Evolutionary conservation across 1,140 invertebrate species (phyloP).

Genomic region (Theocolax elegans): DNA sequence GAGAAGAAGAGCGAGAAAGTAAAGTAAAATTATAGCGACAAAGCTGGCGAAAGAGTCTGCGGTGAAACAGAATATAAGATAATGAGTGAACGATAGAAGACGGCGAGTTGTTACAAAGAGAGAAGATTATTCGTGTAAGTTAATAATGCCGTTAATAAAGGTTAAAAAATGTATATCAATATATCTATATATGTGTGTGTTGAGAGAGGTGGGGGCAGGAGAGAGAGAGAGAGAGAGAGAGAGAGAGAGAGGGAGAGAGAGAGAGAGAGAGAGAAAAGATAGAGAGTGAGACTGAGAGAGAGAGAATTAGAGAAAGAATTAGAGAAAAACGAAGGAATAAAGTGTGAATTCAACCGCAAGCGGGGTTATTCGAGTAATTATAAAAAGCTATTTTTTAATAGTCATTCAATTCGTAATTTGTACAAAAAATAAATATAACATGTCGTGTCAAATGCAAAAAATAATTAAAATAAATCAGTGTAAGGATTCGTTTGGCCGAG

Average conservation of each 20-base stretch:
- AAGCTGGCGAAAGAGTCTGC: conserved; percentile 8
- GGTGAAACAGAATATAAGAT: conserved; percentile 22
- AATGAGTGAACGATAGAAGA: conserved; percentile 37
- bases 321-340: conserved; percentile 44
- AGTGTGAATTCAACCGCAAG: conserved; percentile 59
- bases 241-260: too few species aligned
- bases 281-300: too few species aligned
- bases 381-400: conserved; percentile 42
- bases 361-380: conserved; percentile 58
- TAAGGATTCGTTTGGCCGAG: conserved; percentile 45
- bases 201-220: too few species aligned
- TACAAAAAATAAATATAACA: conserved; percentile 25
- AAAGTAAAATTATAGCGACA: conserved; percentile 27
- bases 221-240: too few species aligned
- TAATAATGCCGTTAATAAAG: conserved; percentile 32
- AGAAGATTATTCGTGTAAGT: conserved; percentile 33
- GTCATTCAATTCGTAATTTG: conserved; percentile 42
- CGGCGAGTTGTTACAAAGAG: conserved; percentile 36
- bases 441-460: too few species aligned
- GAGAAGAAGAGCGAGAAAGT: conserved; percentile 24
- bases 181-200: too few species aligned
- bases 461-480: conserved; percentile 41
- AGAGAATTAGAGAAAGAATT: conserved; percentile 25
- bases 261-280: too few species aligned
- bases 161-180: too few species aligned